Conservation (phyloP, 2,113 vertebrate genomes). For the Neopipo cinnamomea region DNA sequence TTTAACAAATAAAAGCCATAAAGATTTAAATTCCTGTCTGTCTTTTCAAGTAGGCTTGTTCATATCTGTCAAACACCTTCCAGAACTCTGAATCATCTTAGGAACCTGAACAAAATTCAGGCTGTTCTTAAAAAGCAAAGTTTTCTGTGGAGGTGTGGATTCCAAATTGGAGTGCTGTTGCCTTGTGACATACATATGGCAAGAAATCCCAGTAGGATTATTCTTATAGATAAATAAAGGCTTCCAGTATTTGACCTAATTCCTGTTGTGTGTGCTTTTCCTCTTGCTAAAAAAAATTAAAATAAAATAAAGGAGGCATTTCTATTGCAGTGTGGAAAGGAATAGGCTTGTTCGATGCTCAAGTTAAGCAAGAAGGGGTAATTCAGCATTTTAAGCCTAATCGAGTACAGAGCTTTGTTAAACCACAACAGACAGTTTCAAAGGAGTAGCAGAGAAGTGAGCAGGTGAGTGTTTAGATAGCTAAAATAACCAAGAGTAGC, state of each 20-base stretch:
- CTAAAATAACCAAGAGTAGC: background rate
- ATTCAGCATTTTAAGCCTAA: background rate
- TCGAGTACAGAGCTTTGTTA: background rate
- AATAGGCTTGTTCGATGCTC: background rate
- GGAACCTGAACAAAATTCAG: background rate
- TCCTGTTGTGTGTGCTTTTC: background rate
- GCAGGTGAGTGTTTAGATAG: background rate
- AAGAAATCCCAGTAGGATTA: slow-evolving; percentile 1
- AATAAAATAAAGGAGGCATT: background rate
- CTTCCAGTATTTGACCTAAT: slow-evolving; percentile 7
- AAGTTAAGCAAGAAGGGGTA: background rate
- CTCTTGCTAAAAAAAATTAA: background rate
- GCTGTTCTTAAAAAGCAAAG: background rate
- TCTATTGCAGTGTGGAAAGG: background rate
- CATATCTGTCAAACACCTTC: background rate
- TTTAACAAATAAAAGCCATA: background rate
- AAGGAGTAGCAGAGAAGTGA: background rate
- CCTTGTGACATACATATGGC: background rate
- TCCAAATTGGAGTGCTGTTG: background rate
- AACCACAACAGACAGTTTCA: background rate
- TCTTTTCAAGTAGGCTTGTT: background rate
- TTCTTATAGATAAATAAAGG: background rate
- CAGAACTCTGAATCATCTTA: slow-evolving; percentile 20
- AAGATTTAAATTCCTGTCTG: background rate
- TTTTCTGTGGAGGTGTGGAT: background rate